A percentile compares a stretch with the other conserved stretches of the same genome.
Evolutionary conservation across 2,113 vertebrate genomes (phyloP).

Genomic region (Chlamydotis undulata): DNA sequence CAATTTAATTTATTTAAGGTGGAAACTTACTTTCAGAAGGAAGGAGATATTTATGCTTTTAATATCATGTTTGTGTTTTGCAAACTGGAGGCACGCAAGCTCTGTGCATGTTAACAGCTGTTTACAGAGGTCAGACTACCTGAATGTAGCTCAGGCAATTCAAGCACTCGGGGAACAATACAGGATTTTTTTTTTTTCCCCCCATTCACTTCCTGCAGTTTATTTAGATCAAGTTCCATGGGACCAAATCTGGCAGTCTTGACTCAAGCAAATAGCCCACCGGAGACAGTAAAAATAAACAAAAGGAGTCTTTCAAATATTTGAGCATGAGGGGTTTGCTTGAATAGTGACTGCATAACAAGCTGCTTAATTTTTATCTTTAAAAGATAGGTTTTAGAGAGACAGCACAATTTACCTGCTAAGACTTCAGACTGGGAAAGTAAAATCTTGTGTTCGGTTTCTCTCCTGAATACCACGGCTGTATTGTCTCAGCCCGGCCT

Average conservation of each 20-base stretch:
- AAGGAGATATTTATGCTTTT: slow-evolving; percentile 52
- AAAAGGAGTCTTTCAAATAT: slow-evolving; percentile 50
- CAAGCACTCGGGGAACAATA: slow-evolving; percentile 46
- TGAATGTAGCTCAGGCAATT: slow-evolving; percentile 59
- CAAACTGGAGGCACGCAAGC: background rate
- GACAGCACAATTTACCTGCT: background rate
- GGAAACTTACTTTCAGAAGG: slow-evolving; percentile 69
- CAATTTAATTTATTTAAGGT: slow-evolving; percentile 84
- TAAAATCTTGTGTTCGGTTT: background rate
- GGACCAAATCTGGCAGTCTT: slow-evolving; percentile 62
- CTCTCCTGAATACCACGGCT: accelerated
- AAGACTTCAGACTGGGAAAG: background rate
- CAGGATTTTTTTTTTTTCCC: background rate
- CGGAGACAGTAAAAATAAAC: slow-evolving; percentile 57
- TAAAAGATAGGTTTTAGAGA: background rate
- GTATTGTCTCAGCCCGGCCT: background rate
- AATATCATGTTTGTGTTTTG: background rate
- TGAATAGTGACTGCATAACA: background rate
- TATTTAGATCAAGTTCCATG: slow-evolving; percentile 63
- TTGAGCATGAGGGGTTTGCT: slow-evolving; percentile 38
- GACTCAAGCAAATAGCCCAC: slow-evolving; percentile 51
- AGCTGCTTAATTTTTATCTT: slow-evolving; percentile 41
- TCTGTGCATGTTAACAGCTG: slow-evolving; percentile 42
- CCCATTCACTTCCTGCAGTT: slow-evolving; percentile 40
- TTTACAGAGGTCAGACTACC: slow-evolving; percentile 65